phyloP scores from a whole-genome alignment of 2,113 vertebrate species.

The Cololabis saira region DNA sequence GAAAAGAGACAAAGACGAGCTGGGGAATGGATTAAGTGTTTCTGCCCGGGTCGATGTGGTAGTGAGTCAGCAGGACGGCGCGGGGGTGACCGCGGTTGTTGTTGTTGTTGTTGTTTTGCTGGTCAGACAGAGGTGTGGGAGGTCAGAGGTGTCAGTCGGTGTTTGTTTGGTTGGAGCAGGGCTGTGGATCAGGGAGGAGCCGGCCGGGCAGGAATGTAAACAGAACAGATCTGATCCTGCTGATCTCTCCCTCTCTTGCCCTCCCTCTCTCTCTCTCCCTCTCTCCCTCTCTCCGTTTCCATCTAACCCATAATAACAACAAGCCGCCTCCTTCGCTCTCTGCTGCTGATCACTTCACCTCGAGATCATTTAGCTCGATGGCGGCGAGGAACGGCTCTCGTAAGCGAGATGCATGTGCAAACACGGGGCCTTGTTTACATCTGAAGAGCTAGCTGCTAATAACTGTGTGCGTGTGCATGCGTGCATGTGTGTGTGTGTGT shows the following conservation, averaged over 20 bases:
- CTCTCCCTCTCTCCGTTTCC: constrained; percentile 15
- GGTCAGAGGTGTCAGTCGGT: constrained; percentile 61
- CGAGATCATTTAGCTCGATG: constrained; percentile 21
- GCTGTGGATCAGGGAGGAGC: constrained; percentile 67
- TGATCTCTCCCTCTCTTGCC: constrained; percentile 27
- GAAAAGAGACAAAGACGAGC: too few species aligned
- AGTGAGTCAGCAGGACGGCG: constrained; percentile 5
- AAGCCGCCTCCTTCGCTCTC: not conserved
- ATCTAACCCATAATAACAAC: not conserved
- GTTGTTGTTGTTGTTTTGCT: constrained; percentile 57
- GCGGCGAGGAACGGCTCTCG: constrained; percentile 20
- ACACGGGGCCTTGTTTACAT: constrained; percentile 58
- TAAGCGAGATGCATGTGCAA: constrained; percentile 33
- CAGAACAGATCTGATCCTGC: constrained; percentile 54
- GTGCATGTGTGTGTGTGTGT: too few species aligned
- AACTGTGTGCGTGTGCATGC: constrained; percentile 21
- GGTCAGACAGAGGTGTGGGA: constrained; percentile 39
- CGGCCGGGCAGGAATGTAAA: constrained; percentile 67
- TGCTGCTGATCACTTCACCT: constrained; percentile 16
- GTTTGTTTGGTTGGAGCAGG: constrained; percentile 47
- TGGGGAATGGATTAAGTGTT: not conserved
- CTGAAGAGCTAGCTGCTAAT: constrained; percentile 40
- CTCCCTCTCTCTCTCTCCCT: constrained; percentile 3
- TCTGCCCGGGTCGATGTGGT: too few species aligned
- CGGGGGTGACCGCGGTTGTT: not conserved